These are phyloP conservation scores for Ctenochaetus hawaiiensis DNA, from an alignment of 2,797 vertebrate genomes.

Conservation along the genomic window DNA sequence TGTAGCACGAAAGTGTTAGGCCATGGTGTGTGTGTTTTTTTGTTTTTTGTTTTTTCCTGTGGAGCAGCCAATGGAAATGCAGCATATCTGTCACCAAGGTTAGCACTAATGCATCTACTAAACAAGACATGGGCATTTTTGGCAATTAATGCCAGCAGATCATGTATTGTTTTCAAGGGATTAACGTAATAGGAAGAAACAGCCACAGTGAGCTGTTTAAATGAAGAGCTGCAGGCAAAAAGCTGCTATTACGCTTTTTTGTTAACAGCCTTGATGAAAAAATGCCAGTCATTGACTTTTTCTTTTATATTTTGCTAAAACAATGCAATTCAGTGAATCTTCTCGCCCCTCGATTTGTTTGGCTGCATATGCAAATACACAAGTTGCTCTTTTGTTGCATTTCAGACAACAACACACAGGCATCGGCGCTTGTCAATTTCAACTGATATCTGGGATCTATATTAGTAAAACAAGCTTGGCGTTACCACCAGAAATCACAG, in stretches of 20 bases:
- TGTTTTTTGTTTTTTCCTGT: neutral
- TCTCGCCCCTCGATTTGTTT: neutral
- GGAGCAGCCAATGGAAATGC: neutral
- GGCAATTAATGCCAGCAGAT: slow-evolving; percentile 1
- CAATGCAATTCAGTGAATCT: slow-evolving; percentile 3
- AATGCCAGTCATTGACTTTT: slow-evolving; percentile 21
- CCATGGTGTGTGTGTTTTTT: too few relatives aligned
- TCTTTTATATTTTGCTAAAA: slow-evolving; percentile 19
- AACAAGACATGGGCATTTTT: slow-evolving; percentile 13
- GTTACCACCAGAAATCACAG: neutral
- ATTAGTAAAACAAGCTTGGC: neutral
- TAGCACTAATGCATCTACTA: slow-evolving; percentile 11
- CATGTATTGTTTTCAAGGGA: slow-evolving; percentile 32
- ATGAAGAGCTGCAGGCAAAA: slow-evolving; percentile 21
- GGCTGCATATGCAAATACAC: neutral
- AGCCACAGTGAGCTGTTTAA: slow-evolving; percentile 11
- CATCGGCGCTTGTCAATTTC: neutral
- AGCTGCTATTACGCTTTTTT: slow-evolving; percentile 7
- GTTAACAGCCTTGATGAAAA: slow-evolving; percentile 1
- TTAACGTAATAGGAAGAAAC: slow-evolving; percentile 21
- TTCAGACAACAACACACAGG: neutral
- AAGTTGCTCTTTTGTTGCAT: neutral
- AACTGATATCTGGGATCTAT: neutral
- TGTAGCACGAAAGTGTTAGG: neutral
- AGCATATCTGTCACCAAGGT: slow-evolving; percentile 20